A percentile compares a stretch with the other conserved stretches of the same genome.
These are phyloP conservation scores for Huso huso DNA, from an alignment of 2,797 vertebrate genomes.

Conservation along the genomic window DNA sequence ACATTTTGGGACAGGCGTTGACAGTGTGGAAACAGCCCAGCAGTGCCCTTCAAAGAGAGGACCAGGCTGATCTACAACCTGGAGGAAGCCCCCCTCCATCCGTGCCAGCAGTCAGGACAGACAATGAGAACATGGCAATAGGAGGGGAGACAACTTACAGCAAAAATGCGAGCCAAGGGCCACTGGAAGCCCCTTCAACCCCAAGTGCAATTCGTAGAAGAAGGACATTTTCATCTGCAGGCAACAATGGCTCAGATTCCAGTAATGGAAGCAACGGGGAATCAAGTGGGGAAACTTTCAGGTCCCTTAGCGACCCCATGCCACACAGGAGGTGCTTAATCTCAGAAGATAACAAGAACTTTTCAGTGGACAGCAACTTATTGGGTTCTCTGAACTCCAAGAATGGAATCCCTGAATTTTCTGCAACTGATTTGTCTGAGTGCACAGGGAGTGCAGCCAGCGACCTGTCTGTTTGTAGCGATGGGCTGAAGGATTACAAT, in stretches of 20 bases:
- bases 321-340: conserved; percentile 74
- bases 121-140: conserved; percentile 43
- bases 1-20: conserved; percentile 57
- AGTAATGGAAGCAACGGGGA: conserved; percentile 68
- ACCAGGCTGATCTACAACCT: conserved; percentile 24
- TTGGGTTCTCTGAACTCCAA: conserved; percentile 77
- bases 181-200: conserved; percentile 70
- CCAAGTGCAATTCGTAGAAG: conserved; percentile 74
- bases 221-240: conserved; percentile 75
- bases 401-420: conserved; percentile 50
- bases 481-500: conserved; percentile 76
- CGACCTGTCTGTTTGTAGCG: conserved; percentile 82
- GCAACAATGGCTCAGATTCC: conserved; percentile 68
- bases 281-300: conserved; percentile 65
- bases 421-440: conserved; percentile 48
- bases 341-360: conserved; percentile 53
- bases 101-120: conserved; percentile 33
- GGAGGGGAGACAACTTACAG: conserved; percentile 37
- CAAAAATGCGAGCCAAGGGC: conserved; percentile 42
- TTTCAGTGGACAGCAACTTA: conserved; percentile 83
- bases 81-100: conserved; percentile 23
- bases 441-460: conserved; percentile 79
- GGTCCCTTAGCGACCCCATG: conserved; percentile 96
- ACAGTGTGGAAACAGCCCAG: conserved; percentile 62
- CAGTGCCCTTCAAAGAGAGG: conserved; percentile 42